phyloP scores from a whole-genome alignment of 2,888 invertebrate species.

The Melipona bicolor region DNA sequence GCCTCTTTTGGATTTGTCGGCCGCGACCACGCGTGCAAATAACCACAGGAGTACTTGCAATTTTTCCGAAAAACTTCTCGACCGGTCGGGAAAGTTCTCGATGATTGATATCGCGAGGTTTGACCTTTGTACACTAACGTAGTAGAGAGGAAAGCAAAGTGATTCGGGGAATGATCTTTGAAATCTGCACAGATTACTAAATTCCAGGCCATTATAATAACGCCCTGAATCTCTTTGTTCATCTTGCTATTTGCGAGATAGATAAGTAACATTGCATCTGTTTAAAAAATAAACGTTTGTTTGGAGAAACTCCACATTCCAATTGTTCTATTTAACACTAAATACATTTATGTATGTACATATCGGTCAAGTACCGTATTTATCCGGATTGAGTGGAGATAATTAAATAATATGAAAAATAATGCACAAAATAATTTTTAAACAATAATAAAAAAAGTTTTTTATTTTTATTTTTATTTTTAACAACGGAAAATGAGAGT shows the following conservation, averaged over 20 bases:
- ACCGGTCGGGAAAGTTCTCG: conserved; percentile 33
- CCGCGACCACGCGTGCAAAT: conserved; percentile 23
- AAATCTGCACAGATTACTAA: conserved; percentile 5
- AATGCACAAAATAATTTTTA: too few relatives aligned
- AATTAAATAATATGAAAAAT: too few relatives aligned
- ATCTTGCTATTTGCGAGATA: conserved; percentile 10
- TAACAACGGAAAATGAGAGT: too few relatives aligned
- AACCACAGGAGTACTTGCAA: background rate
- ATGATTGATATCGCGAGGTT: conserved; percentile 28
- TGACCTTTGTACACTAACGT: conserved; percentile 24
- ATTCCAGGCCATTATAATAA: conserved; percentile 1
- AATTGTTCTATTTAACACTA: too few relatives aligned
- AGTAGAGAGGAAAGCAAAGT: background rate
- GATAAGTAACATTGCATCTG: background rate
- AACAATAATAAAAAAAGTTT: too few relatives aligned
- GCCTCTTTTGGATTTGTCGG: conserved; percentile 34
- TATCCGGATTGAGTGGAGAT: too few relatives aligned
- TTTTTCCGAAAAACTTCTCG: conserved; percentile 22
- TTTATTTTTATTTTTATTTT: too few relatives aligned
- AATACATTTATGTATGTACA: too few relatives aligned
- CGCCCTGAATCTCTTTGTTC: conserved; percentile 13
- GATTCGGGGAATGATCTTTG: background rate
- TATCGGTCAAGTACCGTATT: too few relatives aligned
- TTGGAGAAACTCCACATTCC: background rate
- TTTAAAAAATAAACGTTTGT: background rate